Evolutionary conservation across 2,888 invertebrate species (phyloP), one percentile per base, ranked within the genome.

Genomic region (Mythimna albipuncta): DNA sequence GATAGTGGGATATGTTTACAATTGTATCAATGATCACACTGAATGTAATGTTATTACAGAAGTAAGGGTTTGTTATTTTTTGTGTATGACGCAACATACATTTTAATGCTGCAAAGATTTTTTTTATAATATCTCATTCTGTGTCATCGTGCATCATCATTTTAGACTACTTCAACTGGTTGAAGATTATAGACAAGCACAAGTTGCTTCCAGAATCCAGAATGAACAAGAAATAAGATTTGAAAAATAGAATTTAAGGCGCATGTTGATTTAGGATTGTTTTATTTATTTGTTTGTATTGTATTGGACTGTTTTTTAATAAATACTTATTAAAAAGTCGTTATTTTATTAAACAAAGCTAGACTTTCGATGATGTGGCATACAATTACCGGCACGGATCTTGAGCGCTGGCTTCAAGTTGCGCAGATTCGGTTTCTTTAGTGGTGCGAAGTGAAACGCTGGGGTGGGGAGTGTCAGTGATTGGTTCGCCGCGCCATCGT

Each of bases 231-330:
- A 59, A 57, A 41, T 54, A 69, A 57, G 55, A 54, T 57, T 64
- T 50, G 16, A 54, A 26, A 54, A 35, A 26, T 64, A 50, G 38
- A 47, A 68, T 80, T 21, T 68, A 86, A 55, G 69, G 57, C 16
- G 70, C 54, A 67, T 63, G 61, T 80, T 75, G 62, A 64, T 72
- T 67, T 64, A 64, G 77, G 72, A 82, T 59, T 81, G 75, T 77
- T 78, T 64, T 81, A 76, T 86, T 86, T 86, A 85, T 84, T 82
- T 79, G 61, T 73, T 80, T 84, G 76, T 83, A 83, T 84, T n/a
- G n/a, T n/a, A 84, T 73, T 79, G 83, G 83, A 84, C 79, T 88
- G 87, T 88, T 88, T 88, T 75, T 1, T 67, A 77, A 62, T 81
- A 83, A 74, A 85, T 77, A 52, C n/a, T 52, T 19, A 62, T 72